phyloP scores from a whole-genome alignment of 2,113 vertebrate genomes.

The Riparia riparia region DNA sequence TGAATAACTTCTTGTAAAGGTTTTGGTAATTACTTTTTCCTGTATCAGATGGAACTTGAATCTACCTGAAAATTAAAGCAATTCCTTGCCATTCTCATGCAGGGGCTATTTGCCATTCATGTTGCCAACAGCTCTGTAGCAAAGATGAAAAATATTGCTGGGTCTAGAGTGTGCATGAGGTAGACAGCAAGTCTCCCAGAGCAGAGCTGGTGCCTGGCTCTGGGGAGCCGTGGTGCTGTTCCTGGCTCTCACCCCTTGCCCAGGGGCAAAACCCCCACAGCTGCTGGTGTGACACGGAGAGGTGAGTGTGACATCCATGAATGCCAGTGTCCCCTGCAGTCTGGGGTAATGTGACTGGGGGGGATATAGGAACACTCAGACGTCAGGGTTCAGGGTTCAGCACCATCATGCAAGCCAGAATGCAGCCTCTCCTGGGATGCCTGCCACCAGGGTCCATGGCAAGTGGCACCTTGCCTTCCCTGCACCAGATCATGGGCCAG shows the following conservation, averaged over 20 bases:
- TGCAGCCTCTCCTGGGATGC: neutral
- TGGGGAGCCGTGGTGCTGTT: neutral
- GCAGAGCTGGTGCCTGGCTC: neutral
- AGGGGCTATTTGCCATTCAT: neutral
- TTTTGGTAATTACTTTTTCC: neutral
- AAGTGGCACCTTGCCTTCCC: neutral
- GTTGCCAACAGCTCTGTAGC: neutral
- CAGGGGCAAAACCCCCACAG: fast-evolving
- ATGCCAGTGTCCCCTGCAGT: neutral
- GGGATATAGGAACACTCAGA: neutral
- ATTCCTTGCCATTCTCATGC: neutral
- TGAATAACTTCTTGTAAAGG: neutral
- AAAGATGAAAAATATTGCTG: neutral
- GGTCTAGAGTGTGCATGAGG: neutral
- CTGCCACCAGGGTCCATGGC: neutral
- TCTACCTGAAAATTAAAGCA: neutral
- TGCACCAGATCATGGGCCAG: neutral
- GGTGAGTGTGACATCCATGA: neutral
- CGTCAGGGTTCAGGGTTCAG: neutral
- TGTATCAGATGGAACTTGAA: neutral
- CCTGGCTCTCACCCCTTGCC: neutral
- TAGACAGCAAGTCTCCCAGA: neutral
- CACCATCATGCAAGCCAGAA: neutral
- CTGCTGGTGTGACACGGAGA: neutral
- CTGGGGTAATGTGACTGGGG: fast-evolving